A percentile compares a stretch with the other conserved stretches of the same genome.
phyloP scores from a whole-genome alignment of 2,113 vertebrate genomes.

The Pungitius pungitius region DNA sequence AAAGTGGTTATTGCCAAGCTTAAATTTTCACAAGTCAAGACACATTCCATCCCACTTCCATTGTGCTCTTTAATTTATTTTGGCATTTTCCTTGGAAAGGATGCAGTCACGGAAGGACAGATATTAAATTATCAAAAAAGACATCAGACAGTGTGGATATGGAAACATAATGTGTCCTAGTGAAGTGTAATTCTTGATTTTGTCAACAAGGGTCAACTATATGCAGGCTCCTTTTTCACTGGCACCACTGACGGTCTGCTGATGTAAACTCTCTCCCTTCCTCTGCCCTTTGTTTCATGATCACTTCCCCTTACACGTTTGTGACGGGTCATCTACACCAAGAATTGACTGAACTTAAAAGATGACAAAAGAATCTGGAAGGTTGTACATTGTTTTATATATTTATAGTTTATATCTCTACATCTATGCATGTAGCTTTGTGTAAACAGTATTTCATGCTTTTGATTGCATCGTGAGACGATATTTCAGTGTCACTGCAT shows the following conservation, averaged over 20 bases:
- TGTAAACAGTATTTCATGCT: constrained; percentile 27
- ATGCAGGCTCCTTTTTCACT: constrained; percentile 35
- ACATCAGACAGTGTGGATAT: constrained; percentile 35
- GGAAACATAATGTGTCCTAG: constrained; percentile 27
- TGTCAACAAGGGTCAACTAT: constrained; percentile 40
- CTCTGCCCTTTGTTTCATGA: constrained; percentile 15
- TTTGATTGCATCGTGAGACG: constrained; percentile 60
- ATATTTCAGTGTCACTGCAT: constrained; percentile 59
- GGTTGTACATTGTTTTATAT: constrained; percentile 11
- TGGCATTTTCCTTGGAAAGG: constrained; percentile 34
- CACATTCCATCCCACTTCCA: constrained; percentile 20
- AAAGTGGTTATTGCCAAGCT: neutral
- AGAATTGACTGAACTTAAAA: constrained; percentile 32
- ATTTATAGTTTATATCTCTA: neutral
- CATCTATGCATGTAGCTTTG: neutral
- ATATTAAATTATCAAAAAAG: constrained; percentile 38
- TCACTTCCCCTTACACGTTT: constrained; percentile 19
- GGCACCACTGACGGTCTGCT: constrained; percentile 32
- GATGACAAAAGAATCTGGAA: constrained; percentile 31
- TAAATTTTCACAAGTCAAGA: constrained; percentile 5
- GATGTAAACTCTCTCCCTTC: constrained; percentile 29
- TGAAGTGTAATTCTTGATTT: constrained; percentile 33
- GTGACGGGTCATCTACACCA: constrained; percentile 41
- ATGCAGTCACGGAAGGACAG: constrained; percentile 34
- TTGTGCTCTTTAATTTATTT: constrained; percentile 39